Conservation (phyloP, 2,888 invertebrate genomes). For the Mesorhabditis spiculigera region DNA sequence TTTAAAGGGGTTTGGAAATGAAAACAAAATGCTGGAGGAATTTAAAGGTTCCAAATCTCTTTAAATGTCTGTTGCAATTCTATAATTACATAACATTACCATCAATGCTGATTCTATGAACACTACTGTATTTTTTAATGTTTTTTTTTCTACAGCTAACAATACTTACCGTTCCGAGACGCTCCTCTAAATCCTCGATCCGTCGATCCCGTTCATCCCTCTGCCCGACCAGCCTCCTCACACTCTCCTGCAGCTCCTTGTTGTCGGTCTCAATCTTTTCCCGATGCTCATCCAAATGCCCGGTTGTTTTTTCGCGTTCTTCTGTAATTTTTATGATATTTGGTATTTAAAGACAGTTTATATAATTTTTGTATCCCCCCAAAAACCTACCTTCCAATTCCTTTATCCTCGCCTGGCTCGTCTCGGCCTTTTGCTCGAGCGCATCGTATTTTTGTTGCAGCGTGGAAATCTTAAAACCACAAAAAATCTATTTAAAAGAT, state of each 20-base stretch:
- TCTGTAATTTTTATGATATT: background rate
- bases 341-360: background rate
- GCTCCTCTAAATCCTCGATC: conserved; percentile 14
- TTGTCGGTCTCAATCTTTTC: background rate
- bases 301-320: background rate
- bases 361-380: background rate
- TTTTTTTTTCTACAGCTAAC: too few relatives aligned
- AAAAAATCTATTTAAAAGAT: background rate
- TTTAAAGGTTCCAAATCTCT: too few relatives aligned
- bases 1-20: too few relatives aligned
- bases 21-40: too few relatives aligned
- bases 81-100: too few relatives aligned
- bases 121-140: too few relatives aligned
- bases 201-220: conserved; percentile 12
- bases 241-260: conserved; percentile 4
- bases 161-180: background rate
- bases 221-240: conserved; percentile 9
- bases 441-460: conserved; percentile 22
- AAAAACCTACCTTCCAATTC: conserved; percentile 23
- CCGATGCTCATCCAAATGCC: background rate
- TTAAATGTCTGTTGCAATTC: too few relatives aligned
- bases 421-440: conserved; percentile 22
- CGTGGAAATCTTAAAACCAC: background rate
- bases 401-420: conserved; percentile 20
- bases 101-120: too few relatives aligned